Conservation (phyloP, 2,797 vertebrate species). For the Falco rusticolus region DNA sequence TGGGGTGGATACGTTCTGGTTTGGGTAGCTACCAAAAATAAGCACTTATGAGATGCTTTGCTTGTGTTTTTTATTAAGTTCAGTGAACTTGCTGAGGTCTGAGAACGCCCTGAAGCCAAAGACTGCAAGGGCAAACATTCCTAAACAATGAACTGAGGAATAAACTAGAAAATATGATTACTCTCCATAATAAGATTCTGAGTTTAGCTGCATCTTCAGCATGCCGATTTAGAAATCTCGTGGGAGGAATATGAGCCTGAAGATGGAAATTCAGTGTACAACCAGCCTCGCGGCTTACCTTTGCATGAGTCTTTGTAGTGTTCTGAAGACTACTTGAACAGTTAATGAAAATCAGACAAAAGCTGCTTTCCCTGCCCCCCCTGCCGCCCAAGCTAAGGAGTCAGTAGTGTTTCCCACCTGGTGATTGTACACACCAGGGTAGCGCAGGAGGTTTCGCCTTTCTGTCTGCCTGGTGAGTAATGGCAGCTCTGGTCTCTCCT, state of each 20-base stretch:
- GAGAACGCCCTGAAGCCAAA: conserved; percentile 5
- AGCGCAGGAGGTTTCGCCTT: not conserved
- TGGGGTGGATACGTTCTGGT: not conserved
- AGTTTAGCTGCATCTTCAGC: not conserved
- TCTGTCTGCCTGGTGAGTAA: not conserved
- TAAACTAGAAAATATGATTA: conserved; percentile 29
- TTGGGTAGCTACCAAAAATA: conserved; percentile 25
- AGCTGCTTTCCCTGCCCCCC: not conserved
- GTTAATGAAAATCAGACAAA: not conserved
- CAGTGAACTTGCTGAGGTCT: conserved; percentile 38
- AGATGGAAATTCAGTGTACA: conserved; percentile 14
- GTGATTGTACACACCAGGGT: not conserved
- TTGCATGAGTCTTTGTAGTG: not conserved
- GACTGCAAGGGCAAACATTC: conserved; percentile 19
- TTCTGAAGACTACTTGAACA: not conserved
- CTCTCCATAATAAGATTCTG: not conserved
- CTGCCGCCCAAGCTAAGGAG: not conserved
- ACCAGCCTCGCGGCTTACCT: not conserved
- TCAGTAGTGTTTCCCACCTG: not conserved
- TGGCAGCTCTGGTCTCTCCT: not conserved
- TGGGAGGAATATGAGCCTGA: conserved; percentile 16
- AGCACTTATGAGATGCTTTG: not conserved
- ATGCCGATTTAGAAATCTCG: not conserved
- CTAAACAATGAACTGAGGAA: conserved; percentile 41
- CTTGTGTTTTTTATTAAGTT: conserved; percentile 27